These are phyloP conservation scores for Mizuhopecten yessoensis DNA, from an alignment of 1,140 invertebrate species.

Conservation along the genomic window DNA sequence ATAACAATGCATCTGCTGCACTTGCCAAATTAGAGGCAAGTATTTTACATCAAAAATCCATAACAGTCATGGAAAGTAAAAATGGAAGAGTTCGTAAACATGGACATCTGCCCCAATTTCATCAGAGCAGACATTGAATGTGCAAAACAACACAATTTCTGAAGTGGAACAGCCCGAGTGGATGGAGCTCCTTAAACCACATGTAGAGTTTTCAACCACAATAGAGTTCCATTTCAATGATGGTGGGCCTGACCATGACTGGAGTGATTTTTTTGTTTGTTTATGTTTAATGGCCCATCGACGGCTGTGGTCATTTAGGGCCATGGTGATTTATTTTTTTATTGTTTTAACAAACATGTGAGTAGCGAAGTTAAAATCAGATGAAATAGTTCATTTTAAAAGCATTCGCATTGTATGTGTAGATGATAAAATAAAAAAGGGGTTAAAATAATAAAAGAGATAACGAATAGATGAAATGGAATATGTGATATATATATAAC, in stretches of 20 bases:
- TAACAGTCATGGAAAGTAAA: background rate
- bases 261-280: too few relatives aligned
- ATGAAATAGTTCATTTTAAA: too few relatives aligned
- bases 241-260: constrained; percentile 44
- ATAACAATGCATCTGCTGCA: background rate
- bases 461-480: too few relatives aligned
- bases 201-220: background rate
- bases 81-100: background rate
- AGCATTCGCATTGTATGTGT: too few relatives aligned
- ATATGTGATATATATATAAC: too few relatives aligned
- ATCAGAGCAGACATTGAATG: constrained; percentile 61
- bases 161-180: background rate
- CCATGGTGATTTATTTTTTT: too few relatives aligned
- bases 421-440: too few relatives aligned
- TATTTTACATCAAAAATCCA: background rate
- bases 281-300: too few relatives aligned
- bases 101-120: constrained; percentile 63
- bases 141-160: background rate
- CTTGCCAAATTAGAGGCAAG: constrained; percentile 38
- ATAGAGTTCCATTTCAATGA: constrained; percentile 48
- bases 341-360: too few relatives aligned
- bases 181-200: background rate
- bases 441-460: too few relatives aligned
- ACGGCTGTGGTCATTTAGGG: too few relatives aligned
- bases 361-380: too few relatives aligned